A percentile compares a stretch with the other conserved stretches of the same genome.
phyloP scores from a whole-genome alignment of 1,140 invertebrate species.

The Patella vulgata region DNA sequence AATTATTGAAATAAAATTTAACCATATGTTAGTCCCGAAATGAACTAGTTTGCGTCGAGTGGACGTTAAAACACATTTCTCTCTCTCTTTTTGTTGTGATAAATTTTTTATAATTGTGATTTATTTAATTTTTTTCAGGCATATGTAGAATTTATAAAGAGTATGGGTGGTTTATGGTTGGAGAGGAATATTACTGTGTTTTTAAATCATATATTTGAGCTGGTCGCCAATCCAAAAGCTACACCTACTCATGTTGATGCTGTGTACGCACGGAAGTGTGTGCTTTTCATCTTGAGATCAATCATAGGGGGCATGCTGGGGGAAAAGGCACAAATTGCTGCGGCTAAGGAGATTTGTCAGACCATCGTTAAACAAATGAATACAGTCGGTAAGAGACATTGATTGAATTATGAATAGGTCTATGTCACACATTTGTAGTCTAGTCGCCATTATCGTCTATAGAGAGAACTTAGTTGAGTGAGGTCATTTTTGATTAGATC shows the following conservation, averaged over 20 bases:
- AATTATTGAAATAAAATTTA: too few species aligned
- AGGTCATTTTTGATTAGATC: too few species aligned
- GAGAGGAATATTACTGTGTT: conserved; percentile 90
- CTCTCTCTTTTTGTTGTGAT: too few species aligned
- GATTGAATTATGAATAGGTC: too few species aligned
- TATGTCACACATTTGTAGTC: too few species aligned
- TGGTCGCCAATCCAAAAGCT: conserved; percentile 90
- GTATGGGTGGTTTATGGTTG: conserved; percentile 92
- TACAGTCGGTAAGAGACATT: conserved; percentile 53
- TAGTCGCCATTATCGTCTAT: too few species aligned
- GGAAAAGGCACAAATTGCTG: conserved; percentile 93
- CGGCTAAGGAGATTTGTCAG: conserved; percentile 91
- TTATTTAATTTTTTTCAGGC: too few species aligned
- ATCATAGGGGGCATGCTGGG: conserved; percentile 92
- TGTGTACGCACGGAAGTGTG: conserved; percentile 96
- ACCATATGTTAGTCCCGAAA: too few species aligned
- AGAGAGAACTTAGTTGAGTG: too few species aligned
- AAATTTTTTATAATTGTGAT: too few species aligned
- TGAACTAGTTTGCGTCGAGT: too few species aligned
- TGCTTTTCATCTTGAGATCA: conserved; percentile 92
- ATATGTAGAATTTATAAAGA: conserved; percentile 92
- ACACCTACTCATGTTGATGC: conserved; percentile 96
- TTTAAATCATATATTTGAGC: conserved; percentile 87
- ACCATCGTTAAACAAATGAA: conserved; percentile 95
- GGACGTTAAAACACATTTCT: too few species aligned